A percentile compares a stretch with the other conserved stretches of the same genome.
phyloP scores from a whole-genome alignment of 2,888 invertebrate species.

The Drosophila acutilabella region DNA sequence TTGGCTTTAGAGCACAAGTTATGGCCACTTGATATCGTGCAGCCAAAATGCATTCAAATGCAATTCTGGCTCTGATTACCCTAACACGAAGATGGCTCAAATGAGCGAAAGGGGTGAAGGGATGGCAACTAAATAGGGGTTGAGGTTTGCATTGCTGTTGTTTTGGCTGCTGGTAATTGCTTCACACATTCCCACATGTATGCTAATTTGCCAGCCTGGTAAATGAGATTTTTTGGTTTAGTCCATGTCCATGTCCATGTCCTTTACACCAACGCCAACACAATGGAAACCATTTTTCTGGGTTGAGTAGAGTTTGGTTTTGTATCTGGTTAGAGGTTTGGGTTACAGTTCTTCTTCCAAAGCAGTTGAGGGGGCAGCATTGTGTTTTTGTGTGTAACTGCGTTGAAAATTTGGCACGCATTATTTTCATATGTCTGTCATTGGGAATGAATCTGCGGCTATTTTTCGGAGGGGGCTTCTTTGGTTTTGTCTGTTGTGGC shows the following conservation, averaged over 20 bases:
- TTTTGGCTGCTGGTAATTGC: constrained; percentile 64
- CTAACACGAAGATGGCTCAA: neutral
- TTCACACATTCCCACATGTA: constrained; percentile 63
- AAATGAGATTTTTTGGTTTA: constrained; percentile 60
- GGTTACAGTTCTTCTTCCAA: constrained; percentile 2
- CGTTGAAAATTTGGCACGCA: constrained; percentile 66
- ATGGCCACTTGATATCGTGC: constrained; percentile 20
- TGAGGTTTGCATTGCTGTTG: constrained; percentile 4
- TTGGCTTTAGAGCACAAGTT: constrained; percentile 23
- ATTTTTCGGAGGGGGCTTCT: constrained; percentile 37
- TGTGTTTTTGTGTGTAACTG: constrained; percentile 48
- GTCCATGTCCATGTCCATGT: constrained; percentile 11
- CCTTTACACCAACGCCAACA: constrained; percentile 10
- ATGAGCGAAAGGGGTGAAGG: neutral
- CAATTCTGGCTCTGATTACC: constrained; percentile 32
- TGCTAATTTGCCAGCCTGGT: constrained; percentile 63
- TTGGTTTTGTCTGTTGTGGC: constrained; percentile 73
- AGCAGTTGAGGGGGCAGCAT: constrained; percentile 11
- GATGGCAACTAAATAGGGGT: neutral
- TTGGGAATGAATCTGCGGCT: constrained; percentile 70
- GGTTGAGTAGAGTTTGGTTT: neutral
- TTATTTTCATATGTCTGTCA: constrained; percentile 72
- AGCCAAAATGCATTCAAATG: constrained; percentile 42
- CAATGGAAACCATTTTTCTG: constrained; percentile 1
- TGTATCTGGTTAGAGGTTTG: constrained; percentile 2